Percentiles rank a stretch among this genome's conserved stretches.
phyloP scores from a whole-genome alignment of 2,113 vertebrate species.

The Kobus ellipsiprymnus region DNA sequence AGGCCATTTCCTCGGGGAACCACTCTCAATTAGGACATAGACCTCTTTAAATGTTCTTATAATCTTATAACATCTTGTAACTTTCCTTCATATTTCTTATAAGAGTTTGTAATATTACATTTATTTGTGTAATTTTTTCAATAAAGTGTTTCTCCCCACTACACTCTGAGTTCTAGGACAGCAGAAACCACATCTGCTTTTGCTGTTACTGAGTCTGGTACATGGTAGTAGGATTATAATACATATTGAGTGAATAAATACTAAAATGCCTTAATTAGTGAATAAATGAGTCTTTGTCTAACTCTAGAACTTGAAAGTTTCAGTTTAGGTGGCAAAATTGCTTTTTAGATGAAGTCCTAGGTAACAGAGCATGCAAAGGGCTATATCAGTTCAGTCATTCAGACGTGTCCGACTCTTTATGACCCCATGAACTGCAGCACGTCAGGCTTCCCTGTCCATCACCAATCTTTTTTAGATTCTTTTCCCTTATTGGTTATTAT shows the following conservation, averaged over 20 bases:
- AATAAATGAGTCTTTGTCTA: not conserved
- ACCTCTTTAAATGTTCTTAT: not conserved
- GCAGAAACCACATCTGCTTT: not conserved
- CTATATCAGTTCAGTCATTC: not conserved
- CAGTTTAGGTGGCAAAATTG: not conserved
- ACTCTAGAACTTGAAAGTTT: not conserved
- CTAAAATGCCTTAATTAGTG: not conserved
- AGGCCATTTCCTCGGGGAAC: not conserved
- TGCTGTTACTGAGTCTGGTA: not conserved
- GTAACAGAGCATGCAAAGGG: not conserved
- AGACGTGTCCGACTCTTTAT: not conserved
- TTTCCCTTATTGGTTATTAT: not conserved
- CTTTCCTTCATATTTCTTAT: not conserved
- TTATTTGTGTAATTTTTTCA: not conserved
- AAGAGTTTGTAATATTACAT: not conserved
- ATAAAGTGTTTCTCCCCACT: not conserved
- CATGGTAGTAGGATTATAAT: not conserved
- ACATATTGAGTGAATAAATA: not conserved
- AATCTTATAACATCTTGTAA: not conserved
- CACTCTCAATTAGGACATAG: not conserved
- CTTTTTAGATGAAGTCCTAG: not conserved
- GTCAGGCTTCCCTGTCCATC: not conserved
- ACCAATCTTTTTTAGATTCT: not conserved
- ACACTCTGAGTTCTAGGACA: not conserved
- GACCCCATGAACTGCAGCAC: not conserved